Conservation (phyloP, 2,797 vertebrate genomes). For the Apogon talboti region DNA sequence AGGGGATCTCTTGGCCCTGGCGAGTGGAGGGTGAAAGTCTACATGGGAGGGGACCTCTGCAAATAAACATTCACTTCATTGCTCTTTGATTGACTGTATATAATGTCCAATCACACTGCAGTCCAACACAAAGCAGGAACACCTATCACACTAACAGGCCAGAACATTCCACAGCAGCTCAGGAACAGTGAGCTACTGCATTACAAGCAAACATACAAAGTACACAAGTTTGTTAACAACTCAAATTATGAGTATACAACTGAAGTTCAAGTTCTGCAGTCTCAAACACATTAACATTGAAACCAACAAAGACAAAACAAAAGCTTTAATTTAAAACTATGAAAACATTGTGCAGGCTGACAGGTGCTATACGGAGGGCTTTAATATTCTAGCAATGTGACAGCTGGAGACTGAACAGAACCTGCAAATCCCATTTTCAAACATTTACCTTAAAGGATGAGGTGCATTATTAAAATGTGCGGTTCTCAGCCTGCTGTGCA, state of each 20-base stretch:
- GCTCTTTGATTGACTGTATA: constrained; percentile 49
- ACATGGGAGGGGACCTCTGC: constrained; percentile 45
- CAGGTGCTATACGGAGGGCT: constrained; percentile 41
- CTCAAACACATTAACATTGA: constrained; percentile 65
- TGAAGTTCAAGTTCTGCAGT: constrained; percentile 54
- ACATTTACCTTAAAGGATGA: constrained; percentile 32
- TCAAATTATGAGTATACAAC: constrained; percentile 47
- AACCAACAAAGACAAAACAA: constrained; percentile 53
- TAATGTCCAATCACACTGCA: constrained; percentile 67
- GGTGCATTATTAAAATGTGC: constrained; percentile 36
- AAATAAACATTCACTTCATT: constrained; percentile 70
- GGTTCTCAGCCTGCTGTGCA: constrained; percentile 48
- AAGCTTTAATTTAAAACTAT: constrained; percentile 55
- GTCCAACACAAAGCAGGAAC: constrained; percentile 68
- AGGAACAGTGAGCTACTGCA: constrained; percentile 57
- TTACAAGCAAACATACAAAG: constrained; percentile 59
- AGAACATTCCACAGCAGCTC: constrained; percentile 73
- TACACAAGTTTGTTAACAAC: constrained; percentile 59
- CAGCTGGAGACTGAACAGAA: constrained; percentile 41
- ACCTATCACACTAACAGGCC: constrained; percentile 60
- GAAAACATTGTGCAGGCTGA: constrained; percentile 49
- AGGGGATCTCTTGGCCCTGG: constrained; percentile 35
- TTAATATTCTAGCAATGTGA: constrained; percentile 46
- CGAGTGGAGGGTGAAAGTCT: constrained; percentile 41
- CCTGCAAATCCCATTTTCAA: constrained; percentile 45